Base-by-base conservation (phyloP, 2,113 vertebrate genomes). In the Lasiurus borealis region DNA sequence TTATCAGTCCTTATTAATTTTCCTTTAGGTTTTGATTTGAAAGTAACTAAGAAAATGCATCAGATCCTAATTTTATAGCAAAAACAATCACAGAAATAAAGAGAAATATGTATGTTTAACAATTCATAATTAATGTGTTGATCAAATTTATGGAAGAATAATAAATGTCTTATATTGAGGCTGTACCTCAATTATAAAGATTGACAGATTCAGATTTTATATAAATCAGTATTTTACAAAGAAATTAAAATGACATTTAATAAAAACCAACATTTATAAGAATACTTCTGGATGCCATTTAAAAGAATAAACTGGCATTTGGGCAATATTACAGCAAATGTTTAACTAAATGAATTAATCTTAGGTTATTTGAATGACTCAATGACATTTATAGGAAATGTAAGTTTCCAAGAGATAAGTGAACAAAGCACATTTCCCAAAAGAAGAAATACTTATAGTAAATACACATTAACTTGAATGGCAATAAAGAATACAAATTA, bases 401-500 rank as follows among this genome's bases (percentile, higher is more conserved):
- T 34, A 62, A 86, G 5, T 82, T 94, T 72, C 80, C 59, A 66
- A 90, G 48, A 89, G 25, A 71, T 36, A 72, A 85, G 8, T 80
- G 6, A 15, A 64, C 11, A 29, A 54, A 96, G 16, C 64, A 2
- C 12, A 64, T 89, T 92, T 95, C 69, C 92, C 80, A 29, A 91
- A 94, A 95, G 44, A 75, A 93, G 27, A 71, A 77, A 72, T 54
- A 82, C 19, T 95, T 91, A 92, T 7, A 34, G 59, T 82, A 95
- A 90, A 59, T 13, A 66, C 40, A 66, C n/a, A 85, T 75, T 93
- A 76, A 64, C 54, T 59, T 85, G 40, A 59, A 11, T 34, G 69
- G 11, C 18, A 85, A 31, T 82, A 57, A 85, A 69, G 68, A 92
- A 48, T 64, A 62, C 8, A 94, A 64, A 92, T 89, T 82, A 84